Conservation (phyloP, 2,797 vertebrate species). For the Semotilus atromaculatus region DNA sequence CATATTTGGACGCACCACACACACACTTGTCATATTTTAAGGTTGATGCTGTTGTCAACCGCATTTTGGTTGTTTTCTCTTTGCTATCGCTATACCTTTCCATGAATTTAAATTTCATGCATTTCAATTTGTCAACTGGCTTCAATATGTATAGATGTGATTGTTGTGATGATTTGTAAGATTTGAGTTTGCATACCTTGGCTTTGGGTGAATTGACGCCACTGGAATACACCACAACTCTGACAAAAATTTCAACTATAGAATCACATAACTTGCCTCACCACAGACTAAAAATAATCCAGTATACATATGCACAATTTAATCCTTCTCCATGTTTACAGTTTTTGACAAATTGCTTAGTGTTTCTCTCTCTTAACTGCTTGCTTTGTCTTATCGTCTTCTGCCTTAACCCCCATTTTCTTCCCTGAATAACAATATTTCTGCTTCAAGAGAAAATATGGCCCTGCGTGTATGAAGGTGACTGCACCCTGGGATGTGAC, state of each 20-base stretch:
- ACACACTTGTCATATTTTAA: no score
- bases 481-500: constrained; percentile 61
- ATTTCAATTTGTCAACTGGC: no score
- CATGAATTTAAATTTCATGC: no score
- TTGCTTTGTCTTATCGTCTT: constrained; percentile 46
- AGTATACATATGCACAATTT: constrained; percentile 66
- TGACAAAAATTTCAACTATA: constrained; percentile 7
- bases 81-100: no score
- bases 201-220: no score
- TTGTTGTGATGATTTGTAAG: no score
- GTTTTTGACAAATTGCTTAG: constrained; percentile 61
- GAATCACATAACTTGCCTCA: constrained; percentile 5
- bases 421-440: constrained; percentile 69
- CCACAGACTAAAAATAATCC: constrained; percentile 57
- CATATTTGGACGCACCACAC: no score
- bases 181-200: no score
- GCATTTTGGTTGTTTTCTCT: no score
- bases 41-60: no score
- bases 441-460: constrained; percentile 56
- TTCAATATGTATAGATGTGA: no score
- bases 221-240: not conserved
- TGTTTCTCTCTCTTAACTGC: constrained; percentile 36
- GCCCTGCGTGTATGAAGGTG: constrained; percentile 53
- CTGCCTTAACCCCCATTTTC: constrained; percentile 55
- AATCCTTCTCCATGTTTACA: constrained; percentile 59